Conservation (phyloP, 2,888 invertebrate species). For the Callosobruchus maculatus region DNA sequence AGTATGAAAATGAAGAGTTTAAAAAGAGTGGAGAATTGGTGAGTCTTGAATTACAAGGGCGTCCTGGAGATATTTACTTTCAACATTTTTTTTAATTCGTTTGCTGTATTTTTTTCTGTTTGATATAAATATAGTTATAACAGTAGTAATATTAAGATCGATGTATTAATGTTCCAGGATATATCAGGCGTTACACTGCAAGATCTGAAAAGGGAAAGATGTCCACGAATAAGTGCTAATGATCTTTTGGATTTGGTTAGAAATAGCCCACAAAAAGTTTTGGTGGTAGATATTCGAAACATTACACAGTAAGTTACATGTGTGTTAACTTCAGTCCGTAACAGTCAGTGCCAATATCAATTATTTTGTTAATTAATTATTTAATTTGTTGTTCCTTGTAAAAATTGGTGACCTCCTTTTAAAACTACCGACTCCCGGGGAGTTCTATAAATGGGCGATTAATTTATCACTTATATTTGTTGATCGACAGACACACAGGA, state of each 20-base stretch:
- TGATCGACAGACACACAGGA: too few relatives aligned
- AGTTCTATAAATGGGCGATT: too few relatives aligned
- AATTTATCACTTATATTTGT: too few relatives aligned
- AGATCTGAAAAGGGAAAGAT: constrained; percentile 69
- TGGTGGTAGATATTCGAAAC: constrained; percentile 68
- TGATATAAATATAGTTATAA: too few relatives aligned
- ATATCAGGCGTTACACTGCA: constrained; percentile 65
- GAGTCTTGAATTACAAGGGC: constrained; percentile 9
- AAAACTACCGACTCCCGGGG: too few relatives aligned
- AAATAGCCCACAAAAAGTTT: constrained; percentile 54
- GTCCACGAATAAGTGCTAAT: constrained; percentile 79
- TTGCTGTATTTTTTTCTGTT: too few relatives aligned
- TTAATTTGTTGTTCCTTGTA: constrained; percentile 8
- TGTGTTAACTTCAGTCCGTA: too few relatives aligned
- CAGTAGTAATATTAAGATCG: too few relatives aligned
- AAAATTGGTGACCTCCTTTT: neutral
- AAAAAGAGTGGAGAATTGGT: constrained; percentile 31
- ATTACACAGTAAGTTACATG: constrained; percentile 54
- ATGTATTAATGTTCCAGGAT: constrained; percentile 53
- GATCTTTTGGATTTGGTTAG: constrained; percentile 76
- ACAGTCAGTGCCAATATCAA: too few relatives aligned
- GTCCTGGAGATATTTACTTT: too few relatives aligned
- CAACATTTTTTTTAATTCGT: too few relatives aligned
- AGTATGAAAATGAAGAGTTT: constrained; percentile 59
- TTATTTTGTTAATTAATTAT: too few relatives aligned